Base-by-base conservation (phyloP, 2,888 invertebrate species). In the Philonicus albiceps region DNA sequence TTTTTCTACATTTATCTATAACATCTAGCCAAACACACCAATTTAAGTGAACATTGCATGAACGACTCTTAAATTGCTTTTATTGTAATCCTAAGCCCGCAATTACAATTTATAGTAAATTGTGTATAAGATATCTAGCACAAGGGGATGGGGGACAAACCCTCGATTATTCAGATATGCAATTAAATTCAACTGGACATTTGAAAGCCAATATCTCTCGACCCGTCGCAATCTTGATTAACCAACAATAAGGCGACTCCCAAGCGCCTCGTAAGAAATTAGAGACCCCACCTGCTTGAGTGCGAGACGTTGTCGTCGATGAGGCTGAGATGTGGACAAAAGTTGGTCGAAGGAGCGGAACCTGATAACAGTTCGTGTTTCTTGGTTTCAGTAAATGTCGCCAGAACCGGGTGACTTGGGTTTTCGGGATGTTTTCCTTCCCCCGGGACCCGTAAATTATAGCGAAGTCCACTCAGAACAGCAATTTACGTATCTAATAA, bases 401-500 rank as follows among this genome's bases (percentile, higher is more conserved):
- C 37, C 55, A n/a, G n/a, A 81, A 37, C 73, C 49, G 80, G 40
- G 49, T 80, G 40, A 6, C 49, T 53, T 22, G 16, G 49, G 80
- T 81, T 81, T 81, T 64, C 55, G 81, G 81, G 37, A 31, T 81
- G 81, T 81, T 81, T 27, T 73, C n/a, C 16, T 30, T 86, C 86
- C 86, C 87, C 74, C 13, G 87, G 73, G 78, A 84, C 74, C 86
- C 86, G 55, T 87, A 87, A 87, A 87, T 87, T 86, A 85, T 31
- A 27, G 40, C 73, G n/a, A 84, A 84, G 37, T 80, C 86, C 72
- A 83, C 76, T 81, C 86, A 53, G 40, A 73, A 49, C 73, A 86
- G 85, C 86, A 88, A 88, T 87, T 88, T 87, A 88, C 86, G 87
- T 88, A 88, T 88, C 87, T 88, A 88, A 88, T 88, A 88, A 87